These are phyloP conservation scores for Sebastes schlegelii DNA, from an alignment of 2,113 vertebrate species.

Conservation along the genomic window DNA sequence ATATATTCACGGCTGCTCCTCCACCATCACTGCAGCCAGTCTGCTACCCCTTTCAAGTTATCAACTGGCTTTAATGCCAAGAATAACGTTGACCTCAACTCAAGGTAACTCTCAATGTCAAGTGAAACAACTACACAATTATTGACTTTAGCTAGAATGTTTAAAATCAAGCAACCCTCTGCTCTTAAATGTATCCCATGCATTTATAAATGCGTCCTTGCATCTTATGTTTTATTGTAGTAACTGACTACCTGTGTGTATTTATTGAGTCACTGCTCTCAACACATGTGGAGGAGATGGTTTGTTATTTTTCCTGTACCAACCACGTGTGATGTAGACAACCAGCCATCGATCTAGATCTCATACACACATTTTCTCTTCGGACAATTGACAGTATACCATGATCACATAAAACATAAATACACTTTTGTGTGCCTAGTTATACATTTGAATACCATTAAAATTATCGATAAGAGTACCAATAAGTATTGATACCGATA, in stretches of 20 bases:
- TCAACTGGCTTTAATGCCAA: too few relatives aligned
- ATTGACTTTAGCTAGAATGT: not conserved
- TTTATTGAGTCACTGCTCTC: not conserved
- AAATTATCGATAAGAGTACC: not conserved
- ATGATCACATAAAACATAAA: not conserved
- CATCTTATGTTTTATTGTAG: not conserved
- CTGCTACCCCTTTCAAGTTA: not conserved
- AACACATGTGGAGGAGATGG: not conserved
- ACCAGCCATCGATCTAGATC: not conserved
- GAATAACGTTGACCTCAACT: not conserved
- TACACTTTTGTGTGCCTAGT: not conserved
- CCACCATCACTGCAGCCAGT: not conserved
- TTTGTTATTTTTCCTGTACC: not conserved
- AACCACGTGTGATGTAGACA: not conserved
- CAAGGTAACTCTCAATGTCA: not conserved
- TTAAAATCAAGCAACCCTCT: not conserved
- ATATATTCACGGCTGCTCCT: not conserved
- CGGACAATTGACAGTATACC: not conserved
- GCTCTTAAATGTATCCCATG: not conserved
- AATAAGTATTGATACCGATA: not conserved
- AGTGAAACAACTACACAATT: constrained; percentile 19
- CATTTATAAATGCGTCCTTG: too few relatives aligned
- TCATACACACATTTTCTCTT: not conserved
- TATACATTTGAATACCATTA: not conserved
- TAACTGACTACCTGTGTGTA: not conserved